Evolutionary conservation across 2,113 vertebrate species (phyloP).

Genomic region (Pachycephala philippinensis): DNA sequence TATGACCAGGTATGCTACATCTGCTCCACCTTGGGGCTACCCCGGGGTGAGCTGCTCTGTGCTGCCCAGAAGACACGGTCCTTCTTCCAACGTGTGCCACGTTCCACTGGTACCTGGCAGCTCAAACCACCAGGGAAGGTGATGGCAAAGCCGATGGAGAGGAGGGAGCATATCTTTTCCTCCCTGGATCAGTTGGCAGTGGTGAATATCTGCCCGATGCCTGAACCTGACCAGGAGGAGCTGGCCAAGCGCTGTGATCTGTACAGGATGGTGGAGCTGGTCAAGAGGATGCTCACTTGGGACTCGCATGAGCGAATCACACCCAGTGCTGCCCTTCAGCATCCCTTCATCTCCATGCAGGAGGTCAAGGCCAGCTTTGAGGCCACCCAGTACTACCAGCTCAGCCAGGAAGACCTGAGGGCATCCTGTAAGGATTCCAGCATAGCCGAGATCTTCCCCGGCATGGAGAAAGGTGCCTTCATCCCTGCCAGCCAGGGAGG

Average conservation of each 20-base stretch:
- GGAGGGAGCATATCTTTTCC: constrained; percentile 69
- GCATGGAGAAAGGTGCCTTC: background rate
- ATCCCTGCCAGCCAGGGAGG: background rate
- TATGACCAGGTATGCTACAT: constrained; percentile 77
- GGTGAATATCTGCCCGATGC: background rate
- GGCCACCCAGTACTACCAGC: constrained; percentile 62
- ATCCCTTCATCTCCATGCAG: constrained; percentile 71
- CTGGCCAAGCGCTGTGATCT: constrained; percentile 59
- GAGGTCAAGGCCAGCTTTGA: constrained; percentile 48
- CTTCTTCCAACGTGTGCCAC: constrained; percentile 65
- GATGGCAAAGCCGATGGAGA: constrained; percentile 10
- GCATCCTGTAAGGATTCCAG: background rate
- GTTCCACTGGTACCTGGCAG: constrained; percentile 61
- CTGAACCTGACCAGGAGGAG: background rate
- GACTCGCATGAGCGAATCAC: constrained; percentile 67
- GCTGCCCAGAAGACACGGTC: constrained; percentile 60
- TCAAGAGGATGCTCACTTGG: constrained; percentile 76
- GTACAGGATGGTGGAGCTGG: constrained; percentile 72
- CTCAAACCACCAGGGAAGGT: constrained; percentile 57
- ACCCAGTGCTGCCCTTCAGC: constrained; percentile 65
- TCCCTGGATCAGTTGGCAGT: constrained; percentile 70
- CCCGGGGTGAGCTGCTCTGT: constrained; percentile 53
- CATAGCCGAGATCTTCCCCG: rapidly evolving
- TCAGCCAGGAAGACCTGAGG: constrained; percentile 28
- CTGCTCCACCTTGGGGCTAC: constrained; percentile 74